Evolutionary conservation across 1,140 invertebrate species (phyloP).

Genomic region (Callitettix versicolor): DNA sequence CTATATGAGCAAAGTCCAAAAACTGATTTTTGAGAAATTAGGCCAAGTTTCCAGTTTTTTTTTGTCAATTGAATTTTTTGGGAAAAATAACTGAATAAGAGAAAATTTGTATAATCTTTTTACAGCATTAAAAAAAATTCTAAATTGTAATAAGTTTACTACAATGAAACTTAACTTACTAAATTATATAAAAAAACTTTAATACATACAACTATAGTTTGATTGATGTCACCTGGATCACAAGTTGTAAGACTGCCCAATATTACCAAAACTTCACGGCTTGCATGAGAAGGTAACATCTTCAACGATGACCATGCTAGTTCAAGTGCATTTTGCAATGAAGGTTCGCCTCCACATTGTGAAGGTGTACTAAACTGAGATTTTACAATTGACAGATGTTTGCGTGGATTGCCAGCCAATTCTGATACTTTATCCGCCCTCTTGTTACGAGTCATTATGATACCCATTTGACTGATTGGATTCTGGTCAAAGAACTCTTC

Average conservation of each 20-base stretch:
- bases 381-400: conserved; percentile 41
- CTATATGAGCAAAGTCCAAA: no score
- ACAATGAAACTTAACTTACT: no score
- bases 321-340: conserved; percentile 89
- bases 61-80: no score
- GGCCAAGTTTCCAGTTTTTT: no score
- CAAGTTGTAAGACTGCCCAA: conserved; percentile 92
- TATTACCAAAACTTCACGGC: conserved; percentile 81
- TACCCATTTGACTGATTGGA: conserved; percentile 92
- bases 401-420: conserved; percentile 72
- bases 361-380: conserved; percentile 16
- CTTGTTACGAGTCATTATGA: conserved; percentile 87
- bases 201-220: conserved; percentile 71
- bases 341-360: conserved; percentile 69
- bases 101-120: no score
- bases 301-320: conserved; percentile 75
- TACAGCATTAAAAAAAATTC: no score
- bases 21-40: no score
- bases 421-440: conserved; percentile 78
- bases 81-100: no score
- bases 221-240: conserved; percentile 86
- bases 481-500: conserved; percentile 98
- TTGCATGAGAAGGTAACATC: conserved; percentile 85
- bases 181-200: no score
- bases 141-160: no score